phyloP scores from a whole-genome alignment of 2,888 invertebrate genomes.

The Plagiodera versicolora region DNA sequence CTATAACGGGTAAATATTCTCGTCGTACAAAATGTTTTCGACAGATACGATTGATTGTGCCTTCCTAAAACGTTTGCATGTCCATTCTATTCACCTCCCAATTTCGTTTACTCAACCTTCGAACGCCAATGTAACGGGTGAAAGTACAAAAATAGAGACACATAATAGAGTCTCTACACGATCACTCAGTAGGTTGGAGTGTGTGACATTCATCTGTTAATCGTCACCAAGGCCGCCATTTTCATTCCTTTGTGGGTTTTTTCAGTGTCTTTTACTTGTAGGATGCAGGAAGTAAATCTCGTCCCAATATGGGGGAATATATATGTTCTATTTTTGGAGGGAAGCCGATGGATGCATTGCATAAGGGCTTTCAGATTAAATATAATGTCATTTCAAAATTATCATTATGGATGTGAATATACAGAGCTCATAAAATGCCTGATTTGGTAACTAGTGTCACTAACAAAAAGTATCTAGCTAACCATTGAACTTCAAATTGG shows the following conservation, averaged over 20 bases:
- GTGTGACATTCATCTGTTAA: slow-evolving; percentile 12
- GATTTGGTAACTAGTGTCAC: too few species aligned
- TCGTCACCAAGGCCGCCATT: slow-evolving; percentile 6
- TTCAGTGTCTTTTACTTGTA: not conserved
- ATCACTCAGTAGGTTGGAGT: not conserved
- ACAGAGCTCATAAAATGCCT: too few species aligned
- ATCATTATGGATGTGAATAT: too few species aligned
- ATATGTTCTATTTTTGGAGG: not conserved
- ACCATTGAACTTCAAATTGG: too few species aligned
- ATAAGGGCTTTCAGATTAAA: too few species aligned
- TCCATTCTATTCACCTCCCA: not conserved
- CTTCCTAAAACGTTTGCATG: too few species aligned
- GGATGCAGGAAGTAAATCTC: not conserved
- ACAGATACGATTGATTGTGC: too few species aligned
- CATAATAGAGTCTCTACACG: not conserved
- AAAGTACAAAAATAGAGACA: slow-evolving; percentile 13
- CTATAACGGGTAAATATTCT: too few species aligned
- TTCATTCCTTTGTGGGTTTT: not conserved
- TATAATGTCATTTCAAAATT: too few species aligned
- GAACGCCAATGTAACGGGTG: slow-evolving; percentile 11
- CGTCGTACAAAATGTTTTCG: too few species aligned
- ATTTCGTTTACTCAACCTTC: not conserved
- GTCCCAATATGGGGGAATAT: not conserved
- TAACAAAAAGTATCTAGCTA: too few species aligned
- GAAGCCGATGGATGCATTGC: not conserved